These are phyloP conservation scores for Noctua pronuba DNA, from an alignment of 2,888 invertebrate species.

Conservation along the genomic window DNA sequence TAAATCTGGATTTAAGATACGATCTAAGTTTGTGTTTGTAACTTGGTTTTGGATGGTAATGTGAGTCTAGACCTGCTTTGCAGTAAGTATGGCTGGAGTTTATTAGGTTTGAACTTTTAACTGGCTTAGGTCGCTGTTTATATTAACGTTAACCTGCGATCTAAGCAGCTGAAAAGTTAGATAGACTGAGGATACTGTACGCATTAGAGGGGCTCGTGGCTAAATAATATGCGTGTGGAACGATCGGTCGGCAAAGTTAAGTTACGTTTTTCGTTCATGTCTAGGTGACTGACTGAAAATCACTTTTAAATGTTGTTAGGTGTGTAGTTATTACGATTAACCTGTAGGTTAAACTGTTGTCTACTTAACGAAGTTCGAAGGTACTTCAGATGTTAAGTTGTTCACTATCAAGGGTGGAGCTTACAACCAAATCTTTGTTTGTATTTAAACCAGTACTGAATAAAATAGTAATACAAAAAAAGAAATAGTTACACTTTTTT, in stretches of 20 bases:
- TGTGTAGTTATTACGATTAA: no score
- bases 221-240: not conserved
- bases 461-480: no score
- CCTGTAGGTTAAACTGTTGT: not conserved
- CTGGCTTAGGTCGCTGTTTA: slow-evolving; percentile 38
- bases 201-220: not conserved
- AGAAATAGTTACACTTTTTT: not conserved
- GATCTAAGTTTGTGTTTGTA: slow-evolving; percentile 51
- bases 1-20: slow-evolving; percentile 59
- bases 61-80: slow-evolving; percentile 44
- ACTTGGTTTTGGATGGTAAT: slow-evolving; percentile 55
- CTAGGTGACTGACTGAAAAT: not conserved
- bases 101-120: slow-evolving; percentile 57
- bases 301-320: not conserved
- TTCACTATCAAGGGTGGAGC: not conserved
- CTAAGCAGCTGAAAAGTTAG: slow-evolving; percentile 11
- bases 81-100: slow-evolving; percentile 47
- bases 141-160: slow-evolving; percentile 3
- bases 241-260: not conserved
- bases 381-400: not conserved
- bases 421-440: not conserved
- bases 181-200: not conserved
- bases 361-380: not conserved
- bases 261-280: not conserved
- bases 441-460: not conserved